A percentile compares a stretch with the other conserved stretches of the same genome.
Conservation (phyloP, 2,113 vertebrate species). For the Ariopsis seemanni region DNA sequence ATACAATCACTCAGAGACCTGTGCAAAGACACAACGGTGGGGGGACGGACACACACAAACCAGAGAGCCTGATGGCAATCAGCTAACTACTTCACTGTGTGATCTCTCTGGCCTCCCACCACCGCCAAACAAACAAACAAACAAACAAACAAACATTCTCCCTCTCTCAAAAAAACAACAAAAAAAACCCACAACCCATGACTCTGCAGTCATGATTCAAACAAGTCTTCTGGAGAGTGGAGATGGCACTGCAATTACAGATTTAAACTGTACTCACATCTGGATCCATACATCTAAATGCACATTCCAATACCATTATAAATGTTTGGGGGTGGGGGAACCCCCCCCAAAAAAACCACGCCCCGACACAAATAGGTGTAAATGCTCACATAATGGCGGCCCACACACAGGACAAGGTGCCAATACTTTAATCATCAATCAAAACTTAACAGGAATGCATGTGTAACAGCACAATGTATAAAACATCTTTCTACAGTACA, state of each 20-base stretch:
- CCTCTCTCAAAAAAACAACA: not conserved
- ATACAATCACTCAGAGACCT: not conserved
- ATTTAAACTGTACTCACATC: not conserved
- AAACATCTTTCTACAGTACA: not conserved
- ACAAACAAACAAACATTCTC: not conserved
- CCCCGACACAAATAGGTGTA: too few species aligned
- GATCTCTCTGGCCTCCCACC: constrained; percentile 8
- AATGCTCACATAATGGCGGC: too few species aligned
- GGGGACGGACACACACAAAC: not conserved
- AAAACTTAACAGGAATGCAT: not conserved
- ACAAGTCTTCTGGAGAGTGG: not conserved
- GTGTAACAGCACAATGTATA: not conserved
- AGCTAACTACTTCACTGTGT: constrained; percentile 26
- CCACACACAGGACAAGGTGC: not conserved
- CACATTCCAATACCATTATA: not conserved
- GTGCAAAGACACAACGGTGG: not conserved
- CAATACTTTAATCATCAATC: not conserved
- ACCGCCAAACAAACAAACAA: not conserved
- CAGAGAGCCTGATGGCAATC: not conserved
- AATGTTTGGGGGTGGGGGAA: too few species aligned
- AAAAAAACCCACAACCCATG: not conserved
- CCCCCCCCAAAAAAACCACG: too few species aligned
- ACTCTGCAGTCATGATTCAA: not conserved
- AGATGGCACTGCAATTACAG: too few species aligned
- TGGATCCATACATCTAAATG: not conserved